Conservation (phyloP, 2,797 vertebrate species). For the Hemibagrus guttatus region DNA sequence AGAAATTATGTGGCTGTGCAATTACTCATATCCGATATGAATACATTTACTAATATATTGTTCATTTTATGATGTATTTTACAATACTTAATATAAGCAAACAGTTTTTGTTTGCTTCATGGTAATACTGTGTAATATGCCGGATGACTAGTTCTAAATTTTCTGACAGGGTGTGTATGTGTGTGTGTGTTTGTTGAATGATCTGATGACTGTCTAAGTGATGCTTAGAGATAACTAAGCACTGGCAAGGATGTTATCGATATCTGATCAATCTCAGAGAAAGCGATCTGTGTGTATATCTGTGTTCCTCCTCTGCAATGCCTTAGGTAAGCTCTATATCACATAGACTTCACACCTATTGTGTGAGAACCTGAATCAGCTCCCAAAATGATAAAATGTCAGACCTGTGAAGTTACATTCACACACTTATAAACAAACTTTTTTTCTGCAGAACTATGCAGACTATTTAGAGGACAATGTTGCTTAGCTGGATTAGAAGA, state of each 20-base stretch:
- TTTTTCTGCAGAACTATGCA: not conserved
- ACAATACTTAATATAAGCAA: not conserved
- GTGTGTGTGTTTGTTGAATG: not conserved
- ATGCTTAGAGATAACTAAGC: not conserved
- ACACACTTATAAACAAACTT: not conserved
- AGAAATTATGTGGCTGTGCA: not conserved
- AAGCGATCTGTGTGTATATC: not conserved
- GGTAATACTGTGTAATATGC: not conserved
- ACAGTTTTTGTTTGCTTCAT: not conserved
- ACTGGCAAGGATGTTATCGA: not conserved
- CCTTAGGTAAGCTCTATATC: too few relatives aligned
- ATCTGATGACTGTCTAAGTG: not conserved
- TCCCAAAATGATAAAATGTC: not conserved
- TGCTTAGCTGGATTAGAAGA: constrained; percentile 36
- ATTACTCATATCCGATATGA: not conserved
- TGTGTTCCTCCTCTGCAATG: not conserved
- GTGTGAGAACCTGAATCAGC: not conserved
- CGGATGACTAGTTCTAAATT: not conserved
- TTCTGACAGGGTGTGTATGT: not conserved
- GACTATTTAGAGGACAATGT: constrained; percentile 28
- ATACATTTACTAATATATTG: not conserved
- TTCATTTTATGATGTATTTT: not conserved
- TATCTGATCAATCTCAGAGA: not conserved
- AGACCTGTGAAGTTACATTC: not conserved
- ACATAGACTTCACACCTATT: not conserved